A percentile compares a stretch with the other conserved stretches of the same genome.
Evolutionary conservation across 2,113 vertebrate genomes (phyloP).

Genomic region (Orthonyx spaldingii): DNA sequence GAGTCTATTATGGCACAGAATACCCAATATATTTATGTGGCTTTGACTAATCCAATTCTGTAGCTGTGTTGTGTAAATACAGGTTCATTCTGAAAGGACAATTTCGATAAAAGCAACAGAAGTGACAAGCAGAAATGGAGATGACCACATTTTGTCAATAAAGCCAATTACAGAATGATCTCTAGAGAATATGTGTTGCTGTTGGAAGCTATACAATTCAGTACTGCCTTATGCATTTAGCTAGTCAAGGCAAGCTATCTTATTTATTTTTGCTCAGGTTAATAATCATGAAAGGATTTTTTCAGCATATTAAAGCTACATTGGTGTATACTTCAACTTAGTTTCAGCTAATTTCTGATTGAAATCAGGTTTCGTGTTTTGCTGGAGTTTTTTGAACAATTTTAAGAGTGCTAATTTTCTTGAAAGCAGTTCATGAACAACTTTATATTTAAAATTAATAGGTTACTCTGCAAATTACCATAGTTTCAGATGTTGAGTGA

Average conservation of each 20-base stretch:
- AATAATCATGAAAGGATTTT: neutral
- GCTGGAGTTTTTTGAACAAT: neutral
- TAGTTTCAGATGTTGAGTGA: slow-evolving; percentile 89
- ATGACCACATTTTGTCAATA: neutral
- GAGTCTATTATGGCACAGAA: neutral
- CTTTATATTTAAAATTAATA: neutral
- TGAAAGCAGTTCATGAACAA: neutral
- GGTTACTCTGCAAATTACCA: slow-evolving; percentile 69
- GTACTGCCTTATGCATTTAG: neutral
- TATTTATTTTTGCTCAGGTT: neutral
- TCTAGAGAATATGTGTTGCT: neutral
- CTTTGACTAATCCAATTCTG: neutral
- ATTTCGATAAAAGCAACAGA: neutral
- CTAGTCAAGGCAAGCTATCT: neutral
- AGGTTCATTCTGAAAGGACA: neutral
- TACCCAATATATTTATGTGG: neutral
- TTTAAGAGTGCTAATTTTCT: neutral
- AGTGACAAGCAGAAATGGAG: neutral
- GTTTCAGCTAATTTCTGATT: neutral
- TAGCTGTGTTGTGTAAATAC: neutral
- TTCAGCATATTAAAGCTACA: neutral
- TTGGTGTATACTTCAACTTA: neutral
- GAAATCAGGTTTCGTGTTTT: neutral
- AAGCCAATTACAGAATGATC: neutral
- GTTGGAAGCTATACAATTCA: neutral